Percentiles rank a stretch among this genome's conserved stretches.
phyloP scores from a whole-genome alignment of 2,113 vertebrate species.

The Edolisoma coerulescens region DNA sequence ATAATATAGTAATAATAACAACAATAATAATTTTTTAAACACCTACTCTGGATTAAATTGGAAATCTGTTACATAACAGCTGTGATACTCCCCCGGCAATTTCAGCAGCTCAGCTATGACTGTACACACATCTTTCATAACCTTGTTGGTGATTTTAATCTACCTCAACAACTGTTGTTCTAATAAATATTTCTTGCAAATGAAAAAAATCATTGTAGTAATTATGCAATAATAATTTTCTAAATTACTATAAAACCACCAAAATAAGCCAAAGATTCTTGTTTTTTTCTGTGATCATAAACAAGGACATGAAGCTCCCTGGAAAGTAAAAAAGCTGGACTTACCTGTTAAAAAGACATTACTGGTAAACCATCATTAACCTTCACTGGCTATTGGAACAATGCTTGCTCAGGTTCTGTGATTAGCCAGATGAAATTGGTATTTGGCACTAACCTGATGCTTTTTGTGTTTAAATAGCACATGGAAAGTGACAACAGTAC shows the following conservation, averaged over 20 bases:
- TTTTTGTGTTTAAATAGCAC: background rate
- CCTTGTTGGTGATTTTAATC: background rate
- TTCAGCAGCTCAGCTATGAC: background rate
- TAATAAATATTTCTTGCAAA: background rate
- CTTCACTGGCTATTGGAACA: background rate
- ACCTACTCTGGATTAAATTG: background rate
- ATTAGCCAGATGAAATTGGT: background rate
- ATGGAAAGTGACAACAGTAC: background rate
- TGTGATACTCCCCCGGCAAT: background rate
- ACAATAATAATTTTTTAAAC: background rate
- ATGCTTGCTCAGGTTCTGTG: background rate
- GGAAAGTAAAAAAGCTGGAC: background rate
- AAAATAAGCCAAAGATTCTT: background rate
- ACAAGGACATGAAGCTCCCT: background rate
- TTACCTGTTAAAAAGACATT: background rate
- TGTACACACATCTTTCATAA: slow-evolving; percentile 6
- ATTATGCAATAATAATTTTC: background rate
- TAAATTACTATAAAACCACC: background rate
- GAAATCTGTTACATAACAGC: background rate
- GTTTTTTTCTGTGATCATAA: background rate
- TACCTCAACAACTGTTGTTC: background rate
- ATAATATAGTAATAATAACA: background rate
- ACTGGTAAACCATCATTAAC: background rate
- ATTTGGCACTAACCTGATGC: background rate
- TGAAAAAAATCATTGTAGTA: background rate